Conservation (phyloP, 2,888 invertebrate species). For the Liopterus haemorrhoidalis region DNA sequence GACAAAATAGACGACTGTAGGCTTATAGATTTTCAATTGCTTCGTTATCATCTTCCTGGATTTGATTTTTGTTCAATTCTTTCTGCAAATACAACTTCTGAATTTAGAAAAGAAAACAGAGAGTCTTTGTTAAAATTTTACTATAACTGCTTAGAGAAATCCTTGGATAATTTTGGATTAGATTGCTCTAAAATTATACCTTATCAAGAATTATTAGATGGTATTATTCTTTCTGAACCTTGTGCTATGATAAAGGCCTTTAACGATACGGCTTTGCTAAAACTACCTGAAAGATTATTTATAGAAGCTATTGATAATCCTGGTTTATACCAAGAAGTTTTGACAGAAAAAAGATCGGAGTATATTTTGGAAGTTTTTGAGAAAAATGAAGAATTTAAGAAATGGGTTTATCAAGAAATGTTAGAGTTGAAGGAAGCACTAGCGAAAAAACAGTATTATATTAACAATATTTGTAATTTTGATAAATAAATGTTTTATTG, state of each 20-base stretch:
- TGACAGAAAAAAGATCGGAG: conserved; percentile 9
- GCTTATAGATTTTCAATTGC: conserved; percentile 12
- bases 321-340: conserved; percentile 3
- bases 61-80: conserved; percentile 8
- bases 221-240: conserved; percentile 8
- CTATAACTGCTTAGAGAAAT: conserved; percentile 2
- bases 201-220: conserved; percentile 7
- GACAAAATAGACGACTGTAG: conserved; percentile 7
- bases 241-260: conserved; percentile 17
- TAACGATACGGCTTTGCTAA: conserved; percentile 12
- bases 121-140: conserved; percentile 7
- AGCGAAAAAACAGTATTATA: conserved; percentile 6
- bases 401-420: conserved; percentile 7
- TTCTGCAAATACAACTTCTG: conserved; percentile 5
- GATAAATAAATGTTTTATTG: neutral
- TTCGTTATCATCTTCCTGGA: conserved; percentile 6
- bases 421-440: conserved; percentile 6
- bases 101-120: conserved; percentile 4
- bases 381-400: conserved; percentile 12
- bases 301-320: neutral
- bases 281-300: conserved; percentile 11
- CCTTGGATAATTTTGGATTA: neutral
- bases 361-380: conserved; percentile 9
- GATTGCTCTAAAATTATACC: neutral
- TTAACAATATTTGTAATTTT: conserved; percentile 1